A percentile compares a stretch with the other conserved stretches of the same genome.
Conservation (phyloP, 1,140 invertebrate species). For the Phthorimaea operculella region DNA sequence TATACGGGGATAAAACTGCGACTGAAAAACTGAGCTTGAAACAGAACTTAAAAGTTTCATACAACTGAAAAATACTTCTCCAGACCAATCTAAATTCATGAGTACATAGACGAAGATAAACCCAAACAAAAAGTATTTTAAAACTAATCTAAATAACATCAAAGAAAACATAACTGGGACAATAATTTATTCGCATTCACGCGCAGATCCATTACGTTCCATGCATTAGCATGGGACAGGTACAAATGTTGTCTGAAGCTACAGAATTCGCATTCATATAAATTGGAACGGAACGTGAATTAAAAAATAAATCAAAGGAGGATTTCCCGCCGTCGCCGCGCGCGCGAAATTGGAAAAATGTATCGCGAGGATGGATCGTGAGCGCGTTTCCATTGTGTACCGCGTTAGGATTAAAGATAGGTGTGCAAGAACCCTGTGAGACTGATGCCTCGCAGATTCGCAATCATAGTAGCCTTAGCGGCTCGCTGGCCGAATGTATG, state of each 20-base stretch:
- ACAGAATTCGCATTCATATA: not conserved
- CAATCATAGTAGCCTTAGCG: no score
- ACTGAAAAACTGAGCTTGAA: no score
- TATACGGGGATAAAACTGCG: no score
- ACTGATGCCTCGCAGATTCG: no score
- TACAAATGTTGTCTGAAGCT: not conserved
- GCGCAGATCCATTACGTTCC: not conserved
- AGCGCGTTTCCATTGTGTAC: not conserved
- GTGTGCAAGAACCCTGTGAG: no score
- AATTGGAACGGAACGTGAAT: conserved; percentile 4
- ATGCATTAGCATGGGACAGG: conserved; percentile 1
- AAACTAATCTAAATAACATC: not conserved
- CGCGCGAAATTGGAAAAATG: conserved; percentile 4
- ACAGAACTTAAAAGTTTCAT: no score
- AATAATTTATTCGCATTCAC: not conserved
- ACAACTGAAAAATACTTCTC: no score
- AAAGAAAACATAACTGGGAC: not conserved
- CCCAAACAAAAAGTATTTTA: no score
- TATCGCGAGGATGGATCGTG: not conserved
- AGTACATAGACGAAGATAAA: no score
- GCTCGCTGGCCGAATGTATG: no score
- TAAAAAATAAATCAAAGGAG: conserved; percentile 6
- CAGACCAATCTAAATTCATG: no score
- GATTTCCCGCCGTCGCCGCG: conserved; percentile 1
- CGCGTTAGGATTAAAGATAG: no score